Evolutionary conservation across 2,797 vertebrate species (phyloP).

Genomic region (Harpagifer antarcticus): DNA sequence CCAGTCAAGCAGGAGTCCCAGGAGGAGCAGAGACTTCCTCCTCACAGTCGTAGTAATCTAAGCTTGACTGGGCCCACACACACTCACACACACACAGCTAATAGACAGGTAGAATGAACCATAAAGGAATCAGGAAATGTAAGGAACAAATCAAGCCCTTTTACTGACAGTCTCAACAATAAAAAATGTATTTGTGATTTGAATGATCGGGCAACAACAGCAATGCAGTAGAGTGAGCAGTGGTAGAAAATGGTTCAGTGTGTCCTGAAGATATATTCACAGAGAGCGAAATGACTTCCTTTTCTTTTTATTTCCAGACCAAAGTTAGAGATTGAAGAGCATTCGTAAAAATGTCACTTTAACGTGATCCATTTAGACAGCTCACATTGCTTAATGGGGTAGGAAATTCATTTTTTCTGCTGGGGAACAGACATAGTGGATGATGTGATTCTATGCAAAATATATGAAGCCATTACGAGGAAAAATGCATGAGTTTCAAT

Average conservation of each 20-base stretch:
- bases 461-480: constrained; percentile 82
- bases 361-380: constrained; percentile 77
- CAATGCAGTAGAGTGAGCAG: constrained; percentile 22
- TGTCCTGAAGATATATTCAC: constrained; percentile 8
- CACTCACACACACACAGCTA: constrained; percentile 61
- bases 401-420: constrained; percentile 81
- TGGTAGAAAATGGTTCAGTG: constrained; percentile 4
- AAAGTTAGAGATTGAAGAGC: constrained; percentile 73
- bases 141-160: constrained; percentile 60
- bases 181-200: constrained; percentile 56
- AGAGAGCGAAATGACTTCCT: constrained; percentile 37
- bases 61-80: constrained; percentile 79
- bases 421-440: constrained; percentile 70
- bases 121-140: constrained; percentile 78
- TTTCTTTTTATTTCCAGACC: constrained; percentile 50
- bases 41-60: constrained; percentile 84
- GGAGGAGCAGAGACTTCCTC: constrained; percentile 82
- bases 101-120: constrained; percentile 79
- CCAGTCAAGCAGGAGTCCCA: constrained; percentile 88
- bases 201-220: constrained; percentile 50
- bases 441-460: constrained; percentile 84
- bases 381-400: constrained; percentile 82
- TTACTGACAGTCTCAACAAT: constrained; percentile 58
- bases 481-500: constrained; percentile 76
- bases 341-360: constrained; percentile 77